Evolutionary conservation across 1,140 invertebrate genomes (phyloP).

Genomic region (Meteorus sp.): DNA sequence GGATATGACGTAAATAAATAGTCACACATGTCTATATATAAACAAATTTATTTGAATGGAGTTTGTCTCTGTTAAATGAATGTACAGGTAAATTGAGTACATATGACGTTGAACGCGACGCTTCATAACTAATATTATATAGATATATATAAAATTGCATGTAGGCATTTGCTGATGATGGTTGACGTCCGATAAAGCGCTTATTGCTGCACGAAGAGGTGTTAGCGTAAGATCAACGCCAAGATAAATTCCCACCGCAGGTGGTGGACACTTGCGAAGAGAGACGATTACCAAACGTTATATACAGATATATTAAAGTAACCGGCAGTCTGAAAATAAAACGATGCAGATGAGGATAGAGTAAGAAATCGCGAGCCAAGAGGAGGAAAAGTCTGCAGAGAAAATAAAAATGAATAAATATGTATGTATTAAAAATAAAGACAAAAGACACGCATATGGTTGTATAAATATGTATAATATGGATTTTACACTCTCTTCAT

Average conservation of each 20-base stretch:
- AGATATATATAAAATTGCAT: too few species aligned
- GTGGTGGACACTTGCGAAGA: slow-evolving; percentile 35
- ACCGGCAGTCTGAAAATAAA: background rate
- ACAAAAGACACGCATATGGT: too few species aligned
- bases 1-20: slow-evolving; percentile 43
- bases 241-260: slow-evolving; percentile 34
- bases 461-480: too few species aligned
- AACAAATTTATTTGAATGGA: background rate
- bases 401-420: too few species aligned
- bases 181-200: slow-evolving; percentile 33
- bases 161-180: slow-evolving; percentile 23
- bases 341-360: background rate
- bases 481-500: too few species aligned
- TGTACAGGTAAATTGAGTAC: background rate
- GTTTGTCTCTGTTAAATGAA: background rate
- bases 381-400: too few species aligned
- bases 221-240: slow-evolving; percentile 29
- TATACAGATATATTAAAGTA: too few species aligned
- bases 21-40: background rate
- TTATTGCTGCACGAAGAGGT: slow-evolving; percentile 28
- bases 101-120: too few species aligned
- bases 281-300: slow-evolving; percentile 9
- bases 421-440: too few species aligned
- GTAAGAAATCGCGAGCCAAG: too few species aligned
- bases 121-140: too few species aligned